Evolutionary conservation across 1,140 invertebrate species (phyloP).

Genomic region (Paraescarpia echinospica): DNA sequence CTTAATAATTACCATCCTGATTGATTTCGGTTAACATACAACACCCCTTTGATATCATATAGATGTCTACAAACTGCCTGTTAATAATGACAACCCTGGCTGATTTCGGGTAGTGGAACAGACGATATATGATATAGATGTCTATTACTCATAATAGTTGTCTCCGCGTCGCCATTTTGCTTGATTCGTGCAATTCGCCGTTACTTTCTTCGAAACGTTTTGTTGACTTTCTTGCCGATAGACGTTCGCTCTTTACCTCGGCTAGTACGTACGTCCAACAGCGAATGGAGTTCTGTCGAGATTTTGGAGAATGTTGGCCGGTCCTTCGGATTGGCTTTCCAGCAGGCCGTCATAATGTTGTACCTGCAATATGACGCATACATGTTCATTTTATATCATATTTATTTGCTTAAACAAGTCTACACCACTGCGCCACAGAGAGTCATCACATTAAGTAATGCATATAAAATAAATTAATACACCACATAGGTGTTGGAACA

Average conservation of each 20-base stretch:
- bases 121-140: too few relatives aligned
- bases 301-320: slow-evolving; percentile 17
- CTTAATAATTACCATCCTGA: too few relatives aligned
- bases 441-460: neutral
- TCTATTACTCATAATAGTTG: neutral
- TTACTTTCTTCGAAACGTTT: neutral
- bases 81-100: too few relatives aligned
- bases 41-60: too few relatives aligned
- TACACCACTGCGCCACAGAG: neutral
- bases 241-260: neutral
- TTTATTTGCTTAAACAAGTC: neutral
- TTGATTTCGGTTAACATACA: too few relatives aligned
- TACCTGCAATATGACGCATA: neutral
- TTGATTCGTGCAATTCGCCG: neutral
- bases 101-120: too few relatives aligned
- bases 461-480: neutral
- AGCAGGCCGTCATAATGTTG: slow-evolving; percentile 12
- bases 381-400: neutral
- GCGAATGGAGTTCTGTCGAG: neutral
- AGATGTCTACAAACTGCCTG: too few relatives aligned
- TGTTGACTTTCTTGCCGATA: neutral
- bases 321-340: slow-evolving; percentile 16
- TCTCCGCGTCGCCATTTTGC: neutral
- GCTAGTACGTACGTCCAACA: neutral
- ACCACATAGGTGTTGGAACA: neutral